These are phyloP conservation scores for Barypeithes pellucidus DNA, from an alignment of 2,888 invertebrate genomes.

Conservation along the genomic window DNA sequence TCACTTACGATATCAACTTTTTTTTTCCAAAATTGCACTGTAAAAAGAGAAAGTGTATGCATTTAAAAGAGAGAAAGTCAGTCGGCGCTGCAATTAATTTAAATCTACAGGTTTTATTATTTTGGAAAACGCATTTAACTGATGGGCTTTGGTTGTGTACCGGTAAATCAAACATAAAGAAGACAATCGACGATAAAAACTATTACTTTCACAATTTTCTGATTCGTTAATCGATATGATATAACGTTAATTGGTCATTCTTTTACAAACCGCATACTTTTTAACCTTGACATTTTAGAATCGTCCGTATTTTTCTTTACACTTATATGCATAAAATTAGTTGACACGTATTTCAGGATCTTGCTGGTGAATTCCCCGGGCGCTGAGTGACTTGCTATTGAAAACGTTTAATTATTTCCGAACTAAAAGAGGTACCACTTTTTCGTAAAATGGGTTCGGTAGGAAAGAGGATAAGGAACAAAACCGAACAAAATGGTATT, in stretches of 20 bases:
- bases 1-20: slow-evolving; percentile 40
- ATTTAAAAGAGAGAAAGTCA: slow-evolving; percentile 48
- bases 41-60: slow-evolving; percentile 48
- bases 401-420: too few relatives aligned
- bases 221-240: slow-evolving; percentile 40
- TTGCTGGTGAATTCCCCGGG: too few relatives aligned
- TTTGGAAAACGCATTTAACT: slow-evolving; percentile 46
- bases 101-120: slow-evolving; percentile 48
- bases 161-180: slow-evolving; percentile 29
- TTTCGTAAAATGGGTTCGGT: too few relatives aligned
- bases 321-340: too few relatives aligned
- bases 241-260: slow-evolving; percentile 48
- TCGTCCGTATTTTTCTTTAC: too few relatives aligned
- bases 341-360: too few relatives aligned
- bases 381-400: too few relatives aligned
- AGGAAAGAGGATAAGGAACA: too few relatives aligned
- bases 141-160: slow-evolving; percentile 22
- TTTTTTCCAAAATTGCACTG: slow-evolving; percentile 44
- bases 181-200: slow-evolving; percentile 44
- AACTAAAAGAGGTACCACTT: too few relatives aligned
- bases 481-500: too few relatives aligned
- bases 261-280: too few relatives aligned
- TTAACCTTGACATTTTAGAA: too few relatives aligned
- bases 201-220: slow-evolving; percentile 46
- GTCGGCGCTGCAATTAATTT: slow-evolving; percentile 35